phyloP scores from a whole-genome alignment of 2,113 vertebrate species.

The Chamaetylas fuelleborni region DNA sequence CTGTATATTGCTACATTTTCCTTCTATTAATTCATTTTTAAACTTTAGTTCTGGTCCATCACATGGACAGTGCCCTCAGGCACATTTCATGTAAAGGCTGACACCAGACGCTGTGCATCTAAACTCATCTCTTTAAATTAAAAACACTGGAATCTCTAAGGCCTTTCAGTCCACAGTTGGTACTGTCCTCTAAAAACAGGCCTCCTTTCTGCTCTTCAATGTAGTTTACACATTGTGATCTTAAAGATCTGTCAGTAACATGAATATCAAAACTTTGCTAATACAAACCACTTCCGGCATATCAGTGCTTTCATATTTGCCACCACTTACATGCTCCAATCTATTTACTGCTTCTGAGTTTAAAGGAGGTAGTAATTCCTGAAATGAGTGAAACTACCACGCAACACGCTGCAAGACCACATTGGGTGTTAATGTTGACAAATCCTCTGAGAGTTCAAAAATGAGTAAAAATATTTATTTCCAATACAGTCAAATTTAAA shows the following conservation, averaged over 20 bases:
- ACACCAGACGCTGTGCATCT: background rate
- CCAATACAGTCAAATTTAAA: background rate
- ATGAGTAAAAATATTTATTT: background rate
- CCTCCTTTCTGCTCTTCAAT: background rate
- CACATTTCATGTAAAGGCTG: background rate
- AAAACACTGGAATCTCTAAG: background rate
- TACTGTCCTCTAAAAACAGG: background rate
- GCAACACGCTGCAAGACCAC: background rate
- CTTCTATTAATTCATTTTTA: background rate
- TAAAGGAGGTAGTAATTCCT: background rate
- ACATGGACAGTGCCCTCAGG: background rate
- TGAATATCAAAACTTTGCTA: background rate
- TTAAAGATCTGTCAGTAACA: background rate
- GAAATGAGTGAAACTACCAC: background rate
- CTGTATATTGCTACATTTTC: background rate
- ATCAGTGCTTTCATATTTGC: background rate
- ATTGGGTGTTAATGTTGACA: background rate
- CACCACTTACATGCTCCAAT: background rate
- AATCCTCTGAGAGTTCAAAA: background rate
- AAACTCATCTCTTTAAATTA: background rate
- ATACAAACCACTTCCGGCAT: background rate
- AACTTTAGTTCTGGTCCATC: background rate
- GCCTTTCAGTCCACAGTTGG: rapidly evolving
- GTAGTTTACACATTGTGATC: background rate
- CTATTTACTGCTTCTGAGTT: background rate